Conservation (phyloP, 2,797 vertebrate genomes). For the Sylvia borin region DNA sequence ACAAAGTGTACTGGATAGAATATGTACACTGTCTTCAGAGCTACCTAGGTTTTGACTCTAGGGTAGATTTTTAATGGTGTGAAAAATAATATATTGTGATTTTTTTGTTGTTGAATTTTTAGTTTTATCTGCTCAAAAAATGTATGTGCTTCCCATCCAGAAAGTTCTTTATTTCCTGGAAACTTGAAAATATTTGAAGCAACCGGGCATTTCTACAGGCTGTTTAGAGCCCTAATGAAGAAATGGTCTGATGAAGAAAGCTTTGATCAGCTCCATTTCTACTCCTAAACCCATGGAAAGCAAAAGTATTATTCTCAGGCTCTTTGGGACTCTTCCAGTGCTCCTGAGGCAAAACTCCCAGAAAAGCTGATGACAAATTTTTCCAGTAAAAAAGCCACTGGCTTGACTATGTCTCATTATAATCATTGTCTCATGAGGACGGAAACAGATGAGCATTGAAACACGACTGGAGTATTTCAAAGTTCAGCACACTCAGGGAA, state of each 20-base stretch:
- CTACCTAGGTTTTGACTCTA: neutral
- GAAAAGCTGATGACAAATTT: neutral
- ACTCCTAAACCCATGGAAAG: neutral
- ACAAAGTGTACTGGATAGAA: neutral
- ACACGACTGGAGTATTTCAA: neutral
- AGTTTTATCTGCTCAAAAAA: neutral
- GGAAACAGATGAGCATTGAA: neutral
- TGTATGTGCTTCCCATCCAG: neutral
- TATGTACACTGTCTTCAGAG: neutral
- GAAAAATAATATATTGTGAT: neutral
- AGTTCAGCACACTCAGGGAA: neutral
- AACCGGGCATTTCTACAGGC: neutral
- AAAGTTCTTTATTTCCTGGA: neutral
- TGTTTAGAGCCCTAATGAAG: neutral
- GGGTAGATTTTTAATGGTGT: neutral
- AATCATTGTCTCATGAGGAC: neutral
- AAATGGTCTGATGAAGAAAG: neutral
- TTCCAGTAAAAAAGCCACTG: slow-evolving; percentile 8
- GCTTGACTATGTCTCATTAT: neutral
- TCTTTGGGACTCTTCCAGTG: neutral
- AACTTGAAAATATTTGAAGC: neutral
- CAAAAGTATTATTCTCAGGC: neutral
- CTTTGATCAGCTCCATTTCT: neutral
- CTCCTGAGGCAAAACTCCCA: slow-evolving; percentile 21
- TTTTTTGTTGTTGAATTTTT: neutral